Percentiles rank a stretch among this genome's conserved stretches.
These are phyloP conservation scores for Rhogogaster chlorosoma DNA, from an alignment of 2,888 invertebrate genomes.

Conservation along the genomic window DNA sequence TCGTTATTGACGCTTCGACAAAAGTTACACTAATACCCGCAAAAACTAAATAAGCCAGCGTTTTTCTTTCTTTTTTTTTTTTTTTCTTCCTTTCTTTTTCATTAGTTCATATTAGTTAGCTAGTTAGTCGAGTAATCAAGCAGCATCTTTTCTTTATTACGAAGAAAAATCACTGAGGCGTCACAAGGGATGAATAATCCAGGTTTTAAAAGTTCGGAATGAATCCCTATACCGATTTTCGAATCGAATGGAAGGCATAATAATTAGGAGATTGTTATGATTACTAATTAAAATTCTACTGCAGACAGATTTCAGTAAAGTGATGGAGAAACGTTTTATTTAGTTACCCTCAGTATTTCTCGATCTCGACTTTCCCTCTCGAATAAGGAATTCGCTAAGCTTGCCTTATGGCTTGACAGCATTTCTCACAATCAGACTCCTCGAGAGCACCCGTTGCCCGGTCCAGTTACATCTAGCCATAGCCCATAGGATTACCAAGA, in stretches of 20 bases:
- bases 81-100: background rate
- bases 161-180: no score
- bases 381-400: background rate
- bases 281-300: background rate
- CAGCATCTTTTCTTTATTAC: no score
- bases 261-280: background rate
- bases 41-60: background rate
- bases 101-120: background rate
- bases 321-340: background rate
- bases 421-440: conserved; percentile 26
- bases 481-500: conserved; percentile 8
- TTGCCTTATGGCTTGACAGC: background rate
- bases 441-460: background rate
- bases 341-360: background rate
- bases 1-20: background rate
- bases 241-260: background rate
- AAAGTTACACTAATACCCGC: conserved; percentile 29
- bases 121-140: background rate
- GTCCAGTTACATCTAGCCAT: background rate
- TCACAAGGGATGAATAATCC: background rate
- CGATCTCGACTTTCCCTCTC: background rate
- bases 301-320: background rate
- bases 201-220: background rate
- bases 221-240: background rate
- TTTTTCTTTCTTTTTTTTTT: background rate